Evolutionary conservation across 2,888 invertebrate species (phyloP).

Genomic region (Andrena praecox): DNA sequence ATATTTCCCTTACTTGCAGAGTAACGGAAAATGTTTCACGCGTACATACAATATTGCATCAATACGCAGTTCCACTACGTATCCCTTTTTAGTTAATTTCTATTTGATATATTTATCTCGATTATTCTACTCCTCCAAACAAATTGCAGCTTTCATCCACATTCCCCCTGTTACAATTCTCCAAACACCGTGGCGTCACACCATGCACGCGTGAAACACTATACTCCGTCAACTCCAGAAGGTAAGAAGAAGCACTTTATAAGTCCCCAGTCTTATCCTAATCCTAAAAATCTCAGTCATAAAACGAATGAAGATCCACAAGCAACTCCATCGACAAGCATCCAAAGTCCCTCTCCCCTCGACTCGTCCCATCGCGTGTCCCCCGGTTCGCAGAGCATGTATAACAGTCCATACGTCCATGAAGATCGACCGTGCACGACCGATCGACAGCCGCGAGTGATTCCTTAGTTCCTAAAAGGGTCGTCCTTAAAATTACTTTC

Average conservation of each 20-base stretch:
- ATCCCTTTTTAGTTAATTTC: no score
- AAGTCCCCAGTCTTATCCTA: neutral
- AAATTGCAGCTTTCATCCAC: neutral
- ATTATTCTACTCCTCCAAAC: neutral
- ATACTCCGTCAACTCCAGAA: neutral
- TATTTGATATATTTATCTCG: no score
- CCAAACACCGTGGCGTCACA: neutral
- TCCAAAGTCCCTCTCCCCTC: neutral
- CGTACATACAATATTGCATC: neutral
- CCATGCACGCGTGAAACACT: neutral
- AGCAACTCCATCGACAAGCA: neutral
- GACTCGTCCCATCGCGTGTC: neutral
- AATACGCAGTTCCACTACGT: no score
- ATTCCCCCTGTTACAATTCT: neutral
- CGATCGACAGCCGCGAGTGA: slow-evolving; percentile 23
- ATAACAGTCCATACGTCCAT: neutral
- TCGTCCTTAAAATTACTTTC: slow-evolving; percentile 79
- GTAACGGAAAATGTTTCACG: slow-evolving; percentile 1
- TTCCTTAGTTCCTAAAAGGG: slow-evolving; percentile 51
- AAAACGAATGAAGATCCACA: neutral
- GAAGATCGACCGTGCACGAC: slow-evolving; percentile 3
- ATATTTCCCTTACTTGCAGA: neutral
- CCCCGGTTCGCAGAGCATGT: neutral
- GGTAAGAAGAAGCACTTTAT: neutral
- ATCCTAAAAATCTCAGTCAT: neutral